These are phyloP conservation scores for Castor canadensis DNA, from an alignment of 2,113 vertebrate genomes.

Conservation along the genomic window DNA sequence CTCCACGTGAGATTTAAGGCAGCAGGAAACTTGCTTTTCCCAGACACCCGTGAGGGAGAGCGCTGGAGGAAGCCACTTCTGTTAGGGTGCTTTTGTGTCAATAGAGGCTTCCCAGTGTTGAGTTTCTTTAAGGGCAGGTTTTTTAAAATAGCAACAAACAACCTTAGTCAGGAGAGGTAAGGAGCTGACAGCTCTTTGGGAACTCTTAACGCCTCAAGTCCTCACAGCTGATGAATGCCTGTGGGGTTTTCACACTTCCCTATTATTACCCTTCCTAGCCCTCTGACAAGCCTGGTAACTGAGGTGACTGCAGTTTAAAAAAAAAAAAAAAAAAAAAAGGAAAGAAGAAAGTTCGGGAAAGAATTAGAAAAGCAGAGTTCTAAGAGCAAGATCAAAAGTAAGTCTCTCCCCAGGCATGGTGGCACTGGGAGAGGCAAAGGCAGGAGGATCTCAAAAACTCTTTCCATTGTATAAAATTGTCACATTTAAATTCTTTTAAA, in stretches of 20 bases:
- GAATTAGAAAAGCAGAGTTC: background rate
- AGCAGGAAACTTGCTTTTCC: background rate
- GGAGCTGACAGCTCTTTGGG: background rate
- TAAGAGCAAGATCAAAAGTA: background rate
- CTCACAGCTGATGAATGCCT: background rate
- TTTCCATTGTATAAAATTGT: background rate
- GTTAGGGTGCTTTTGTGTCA: background rate
- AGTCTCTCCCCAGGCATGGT: too few relatives aligned
- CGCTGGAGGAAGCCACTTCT: background rate
- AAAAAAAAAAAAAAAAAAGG: background rate
- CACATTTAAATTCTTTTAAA: background rate
- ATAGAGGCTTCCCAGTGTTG: background rate
- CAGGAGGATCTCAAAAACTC: too few relatives aligned
- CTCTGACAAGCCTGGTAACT: background rate
- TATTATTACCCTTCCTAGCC: background rate
- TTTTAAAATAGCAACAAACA: conserved; percentile 37
- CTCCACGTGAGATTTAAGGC: accelerated
- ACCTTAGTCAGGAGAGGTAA: background rate
- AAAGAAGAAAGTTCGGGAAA: background rate
- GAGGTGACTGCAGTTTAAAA: background rate
- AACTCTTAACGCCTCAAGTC: background rate
- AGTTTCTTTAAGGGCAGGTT: conserved; percentile 16
- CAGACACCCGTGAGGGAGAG: background rate
- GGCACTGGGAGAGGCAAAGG: too few relatives aligned
- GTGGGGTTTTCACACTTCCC: background rate